These are phyloP conservation scores for Ascaphus truei DNA, from an alignment of 2,113 vertebrate genomes.

Conservation along the genomic window DNA sequence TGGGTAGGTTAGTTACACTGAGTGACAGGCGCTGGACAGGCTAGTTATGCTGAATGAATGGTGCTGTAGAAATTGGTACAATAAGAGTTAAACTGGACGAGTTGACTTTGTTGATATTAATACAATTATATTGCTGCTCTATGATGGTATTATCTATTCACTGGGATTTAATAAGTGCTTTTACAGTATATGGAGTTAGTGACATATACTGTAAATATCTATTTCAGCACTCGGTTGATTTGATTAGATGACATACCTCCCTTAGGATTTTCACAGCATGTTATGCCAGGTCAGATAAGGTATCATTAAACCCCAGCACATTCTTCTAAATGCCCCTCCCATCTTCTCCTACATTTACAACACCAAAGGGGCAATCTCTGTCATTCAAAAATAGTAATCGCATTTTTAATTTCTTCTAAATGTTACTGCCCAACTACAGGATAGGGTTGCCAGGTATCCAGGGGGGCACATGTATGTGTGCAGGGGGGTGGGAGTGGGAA, in stretches of 20 bases:
- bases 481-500: no score
- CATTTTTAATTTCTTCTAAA: neutral
- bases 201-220: constrained; percentile 24
- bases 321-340: neutral
- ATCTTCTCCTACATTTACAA: neutral
- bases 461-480: no score
- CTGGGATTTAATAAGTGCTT: constrained; percentile 14
- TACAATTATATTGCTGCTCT: neutral
- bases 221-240: neutral
- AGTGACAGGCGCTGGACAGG: no score
- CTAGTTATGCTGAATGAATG: no score
- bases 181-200: constrained; percentile 9
- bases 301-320: neutral
- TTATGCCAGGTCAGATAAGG: neutral
- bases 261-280: neutral
- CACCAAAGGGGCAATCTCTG: neutral
- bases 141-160: constrained; percentile 4
- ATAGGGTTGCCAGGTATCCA: no score
- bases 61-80: no score
- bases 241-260: neutral
- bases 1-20: no score
- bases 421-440: neutral
- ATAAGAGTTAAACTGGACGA: no score
- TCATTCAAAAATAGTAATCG: neutral
- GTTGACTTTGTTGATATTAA: constrained; percentile 15